A percentile compares a stretch with the other conserved stretches of the same genome.
phyloP scores from a whole-genome alignment of 2,888 invertebrate species.

The Andrena flavipes region DNA sequence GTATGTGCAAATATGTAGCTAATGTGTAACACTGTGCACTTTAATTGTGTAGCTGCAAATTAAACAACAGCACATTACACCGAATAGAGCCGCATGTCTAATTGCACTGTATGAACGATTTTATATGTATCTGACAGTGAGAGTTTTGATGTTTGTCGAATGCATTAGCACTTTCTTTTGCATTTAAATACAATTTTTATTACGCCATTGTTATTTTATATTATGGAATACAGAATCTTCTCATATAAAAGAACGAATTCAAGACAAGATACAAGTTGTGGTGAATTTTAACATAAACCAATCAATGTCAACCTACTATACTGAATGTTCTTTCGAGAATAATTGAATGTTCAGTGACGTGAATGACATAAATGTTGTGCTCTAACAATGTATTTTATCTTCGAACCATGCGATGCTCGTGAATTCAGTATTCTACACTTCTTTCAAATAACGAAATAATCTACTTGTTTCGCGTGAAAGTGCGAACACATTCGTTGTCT shows the following conservation, averaged over 20 bases:
- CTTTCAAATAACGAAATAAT: background rate
- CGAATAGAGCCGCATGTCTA: constrained; percentile 81
- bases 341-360: constrained; percentile 17
- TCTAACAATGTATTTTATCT: constrained; percentile 33
- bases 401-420: constrained; percentile 45
- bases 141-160: constrained; percentile 85
- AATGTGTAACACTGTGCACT: constrained; percentile 66
- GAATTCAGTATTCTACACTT: constrained; percentile 15
- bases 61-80: constrained; percentile 75
- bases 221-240: constrained; percentile 26
- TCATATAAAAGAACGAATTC: background rate
- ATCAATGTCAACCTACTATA: background rate
- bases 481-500: background rate
- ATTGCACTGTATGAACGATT: constrained; percentile 81
- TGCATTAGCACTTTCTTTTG: constrained; percentile 82
- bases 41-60: constrained; percentile 69
- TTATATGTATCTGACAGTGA: constrained; percentile 84
- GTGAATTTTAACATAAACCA: background rate
- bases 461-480: constrained; percentile 1
- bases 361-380: constrained; percentile 30
- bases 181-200: constrained; percentile 60
- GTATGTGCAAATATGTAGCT: constrained; percentile 63
- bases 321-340: constrained; percentile 6
- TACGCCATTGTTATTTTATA: constrained; percentile 49
- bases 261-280: background rate